These are phyloP conservation scores for Sericinus montela DNA, from an alignment of 2,888 invertebrate species.

Conservation along the genomic window DNA sequence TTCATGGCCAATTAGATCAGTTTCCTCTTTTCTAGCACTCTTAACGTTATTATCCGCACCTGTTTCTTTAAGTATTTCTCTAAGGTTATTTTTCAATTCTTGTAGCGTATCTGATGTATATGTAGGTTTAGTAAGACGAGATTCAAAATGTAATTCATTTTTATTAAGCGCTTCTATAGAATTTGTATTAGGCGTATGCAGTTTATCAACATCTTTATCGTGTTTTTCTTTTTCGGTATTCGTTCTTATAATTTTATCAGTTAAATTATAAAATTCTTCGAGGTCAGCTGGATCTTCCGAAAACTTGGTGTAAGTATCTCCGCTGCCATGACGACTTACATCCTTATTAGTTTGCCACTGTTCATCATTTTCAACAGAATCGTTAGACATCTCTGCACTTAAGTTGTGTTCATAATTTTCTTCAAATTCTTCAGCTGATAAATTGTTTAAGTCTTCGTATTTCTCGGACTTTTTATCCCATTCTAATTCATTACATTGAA, in stretches of 20 bases:
- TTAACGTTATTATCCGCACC: slow-evolving; percentile 26
- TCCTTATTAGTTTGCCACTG: slow-evolving; percentile 32
- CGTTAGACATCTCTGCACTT: slow-evolving; percentile 45
- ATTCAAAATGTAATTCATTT: slow-evolving; percentile 14
- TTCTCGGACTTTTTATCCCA: slow-evolving; percentile 23
- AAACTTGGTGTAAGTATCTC: slow-evolving; percentile 71
- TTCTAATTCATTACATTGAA: neutral
- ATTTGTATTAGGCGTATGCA: slow-evolving; percentile 63
- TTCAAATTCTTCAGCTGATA: slow-evolving; percentile 49
- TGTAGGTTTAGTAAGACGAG: slow-evolving; percentile 27
- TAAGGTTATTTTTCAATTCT: slow-evolving; percentile 57
- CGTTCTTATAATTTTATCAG: slow-evolving; percentile 56
- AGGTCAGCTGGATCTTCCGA: slow-evolving; percentile 61
- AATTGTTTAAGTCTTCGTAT: slow-evolving; percentile 32
- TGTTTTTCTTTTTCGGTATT: slow-evolving; percentile 33
- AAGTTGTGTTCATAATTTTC: slow-evolving; percentile 50
- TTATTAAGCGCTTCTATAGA: slow-evolving; percentile 57
- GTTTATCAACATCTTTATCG: slow-evolving; percentile 39
- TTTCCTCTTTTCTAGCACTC: slow-evolving; percentile 19
- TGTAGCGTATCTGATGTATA: slow-evolving; percentile 53
- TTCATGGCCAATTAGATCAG: slow-evolving; percentile 44
- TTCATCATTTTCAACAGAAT: slow-evolving; percentile 40
- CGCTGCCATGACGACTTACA: slow-evolving; percentile 58
- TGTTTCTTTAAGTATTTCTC: slow-evolving; percentile 45
- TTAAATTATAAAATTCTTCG: slow-evolving; percentile 65